Conservation (phyloP, 2,888 invertebrate species). For the Pseudococcus longispinus region DNA sequence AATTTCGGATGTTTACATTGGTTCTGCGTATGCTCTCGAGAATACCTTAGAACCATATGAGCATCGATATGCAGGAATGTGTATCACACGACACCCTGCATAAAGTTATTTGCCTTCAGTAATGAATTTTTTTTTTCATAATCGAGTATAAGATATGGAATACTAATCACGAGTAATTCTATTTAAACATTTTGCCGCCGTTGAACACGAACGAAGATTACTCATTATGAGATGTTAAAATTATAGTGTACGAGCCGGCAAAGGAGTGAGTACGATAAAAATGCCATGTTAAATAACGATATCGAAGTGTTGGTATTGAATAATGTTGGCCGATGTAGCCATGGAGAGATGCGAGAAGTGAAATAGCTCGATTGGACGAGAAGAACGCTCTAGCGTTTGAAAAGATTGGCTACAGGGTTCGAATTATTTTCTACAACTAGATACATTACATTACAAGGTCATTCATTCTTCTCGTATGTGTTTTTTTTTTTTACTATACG, state of each 20-base stretch:
- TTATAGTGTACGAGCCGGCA: neutral
- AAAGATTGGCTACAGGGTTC: constrained; percentile 44
- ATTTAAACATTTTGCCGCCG: neutral
- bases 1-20: neutral
- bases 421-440: constrained; percentile 37
- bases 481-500: constrained; percentile 31
- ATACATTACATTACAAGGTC: constrained; percentile 43
- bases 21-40: neutral
- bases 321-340: neutral
- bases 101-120: neutral
- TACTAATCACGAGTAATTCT: neutral
- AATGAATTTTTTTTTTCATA: neutral
- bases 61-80: neutral
- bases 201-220: neutral
- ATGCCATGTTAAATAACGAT: neutral
- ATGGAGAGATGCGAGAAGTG: neutral
- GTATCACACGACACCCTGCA: neutral
- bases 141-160: neutral
- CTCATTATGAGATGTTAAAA: neutral
- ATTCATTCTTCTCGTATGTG: constrained; percentile 21
- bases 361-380: neutral
- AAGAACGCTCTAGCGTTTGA: constrained; percentile 4
- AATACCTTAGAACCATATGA: neutral
- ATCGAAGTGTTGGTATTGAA: neutral
- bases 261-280: neutral